Conservation (phyloP, 2,888 invertebrate genomes). For the Heliconius erato region DNA sequence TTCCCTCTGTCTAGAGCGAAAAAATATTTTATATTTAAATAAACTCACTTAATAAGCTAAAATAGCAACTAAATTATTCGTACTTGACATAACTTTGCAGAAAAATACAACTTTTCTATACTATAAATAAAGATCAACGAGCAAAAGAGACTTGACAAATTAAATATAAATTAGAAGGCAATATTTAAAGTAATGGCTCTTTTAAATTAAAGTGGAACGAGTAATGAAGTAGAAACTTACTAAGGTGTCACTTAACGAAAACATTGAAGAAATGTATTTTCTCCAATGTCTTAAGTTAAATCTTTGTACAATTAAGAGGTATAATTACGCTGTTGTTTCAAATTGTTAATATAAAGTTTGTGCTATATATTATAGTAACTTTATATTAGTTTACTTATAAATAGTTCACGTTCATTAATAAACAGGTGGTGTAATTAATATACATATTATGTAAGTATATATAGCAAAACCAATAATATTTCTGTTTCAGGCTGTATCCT, state of each 20-base stretch:
- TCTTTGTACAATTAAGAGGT: slow-evolving; percentile 19
- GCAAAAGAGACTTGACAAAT: slow-evolving; percentile 59
- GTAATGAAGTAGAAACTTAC: slow-evolving; percentile 55
- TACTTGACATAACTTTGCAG: background rate
- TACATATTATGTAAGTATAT: background rate
- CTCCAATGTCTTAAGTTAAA: slow-evolving; percentile 35
- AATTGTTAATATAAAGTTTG: slow-evolving; percentile 8
- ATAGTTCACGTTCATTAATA: background rate
- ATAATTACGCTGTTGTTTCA: slow-evolving; percentile 21
- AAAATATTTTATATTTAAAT: no score
- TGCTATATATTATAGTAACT: background rate
- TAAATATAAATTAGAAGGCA: slow-evolving; percentile 67
- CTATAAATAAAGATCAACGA: slow-evolving; percentile 44
- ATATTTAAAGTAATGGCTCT: slow-evolving; percentile 57
- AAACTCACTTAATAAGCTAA: background rate
- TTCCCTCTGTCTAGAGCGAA: no score
- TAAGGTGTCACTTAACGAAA: slow-evolving; percentile 50
- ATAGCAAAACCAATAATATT: no score
- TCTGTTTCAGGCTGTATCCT: no score
- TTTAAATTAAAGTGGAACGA: slow-evolving; percentile 54
- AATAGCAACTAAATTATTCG: background rate
- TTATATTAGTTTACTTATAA: background rate
- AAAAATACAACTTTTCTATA: slow-evolving; percentile 2
- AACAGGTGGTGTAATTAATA: background rate
- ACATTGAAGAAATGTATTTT: slow-evolving; percentile 45